Evolutionary conservation across 2,113 vertebrate species (phyloP), one percentile per base, ranked within the genome.

Genomic region (Actenoides hombroni): DNA sequence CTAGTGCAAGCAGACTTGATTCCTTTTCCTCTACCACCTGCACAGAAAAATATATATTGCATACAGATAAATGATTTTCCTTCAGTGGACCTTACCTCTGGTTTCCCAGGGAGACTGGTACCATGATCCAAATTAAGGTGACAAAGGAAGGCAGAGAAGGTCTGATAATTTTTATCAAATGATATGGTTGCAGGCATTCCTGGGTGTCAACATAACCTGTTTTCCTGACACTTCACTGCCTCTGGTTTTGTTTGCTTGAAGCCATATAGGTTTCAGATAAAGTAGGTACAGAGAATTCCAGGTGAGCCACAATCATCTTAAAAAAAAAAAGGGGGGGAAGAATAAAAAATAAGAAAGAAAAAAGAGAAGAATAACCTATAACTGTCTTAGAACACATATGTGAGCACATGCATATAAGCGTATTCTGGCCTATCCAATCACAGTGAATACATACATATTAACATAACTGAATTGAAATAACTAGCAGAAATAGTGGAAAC

Each of bases 141-240:
- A 49, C 44, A 37, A 20, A 74, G 56, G 28, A 80, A 91, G 13
- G 13, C 28, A 81, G 24, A 37, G 48, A 60, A 83, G 29, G 28
- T 90, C 48, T 70, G 24, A n/a, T 46, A 65, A 93, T 90, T 77
- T 92, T 83, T 70, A 46, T 46, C 11, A 81, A 64, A 74, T 2
- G 0, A 18, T 31, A 20, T 4, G 39, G 42, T 51, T 76, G 18
- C 56, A 84, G 64, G 23, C 16, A 53, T 23, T 65, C 35, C n/a
- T 51, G 46, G 5, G 1, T 74, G 35, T 18, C 54, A 68, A 16
- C 16, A 24, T 12, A 56, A 40, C 51, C 17, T 39, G 42, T 53
- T 75, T 82, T 33, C 26, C 35, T 26, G 78, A 60, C 29, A 76
- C 39, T 35, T 69, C 70, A 42, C 16, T 65, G 67, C 74, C 33